Evolutionary conservation across 2,888 invertebrate genomes (phyloP).

Genomic region (Rhagium mordax): DNA sequence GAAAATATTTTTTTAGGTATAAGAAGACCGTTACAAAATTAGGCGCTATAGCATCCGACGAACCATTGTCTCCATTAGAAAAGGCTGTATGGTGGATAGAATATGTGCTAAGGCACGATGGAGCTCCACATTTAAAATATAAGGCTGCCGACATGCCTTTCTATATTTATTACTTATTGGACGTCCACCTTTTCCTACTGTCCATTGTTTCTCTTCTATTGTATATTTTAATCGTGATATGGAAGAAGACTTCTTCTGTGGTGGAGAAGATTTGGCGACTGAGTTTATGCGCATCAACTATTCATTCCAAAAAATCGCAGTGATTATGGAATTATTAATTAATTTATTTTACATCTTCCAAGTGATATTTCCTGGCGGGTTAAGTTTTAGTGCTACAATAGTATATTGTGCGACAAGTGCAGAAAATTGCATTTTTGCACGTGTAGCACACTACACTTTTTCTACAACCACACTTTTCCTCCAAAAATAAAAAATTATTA

Average conservation of each 20-base stretch:
- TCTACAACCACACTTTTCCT: no score
- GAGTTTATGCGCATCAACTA: background rate
- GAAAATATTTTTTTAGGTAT: no score
- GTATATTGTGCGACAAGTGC: no score
- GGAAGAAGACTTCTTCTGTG: no score
- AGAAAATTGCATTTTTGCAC: no score
- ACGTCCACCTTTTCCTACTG: constrained; percentile 39
- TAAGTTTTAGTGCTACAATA: no score
- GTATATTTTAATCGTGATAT: background rate
- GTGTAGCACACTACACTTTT: no score
- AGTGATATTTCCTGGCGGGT: no score
- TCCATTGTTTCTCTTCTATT: background rate
- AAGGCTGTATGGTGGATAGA: constrained; percentile 60
- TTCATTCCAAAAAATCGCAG: background rate
- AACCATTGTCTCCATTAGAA: constrained; percentile 54
- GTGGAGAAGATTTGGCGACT: no score
- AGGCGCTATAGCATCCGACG: constrained; percentile 51
- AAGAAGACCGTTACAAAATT: constrained; percentile 48
- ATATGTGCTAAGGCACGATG: constrained; percentile 59
- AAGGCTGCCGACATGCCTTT: constrained; percentile 51
- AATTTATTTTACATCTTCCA: background rate
- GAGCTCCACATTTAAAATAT: constrained; percentile 56
- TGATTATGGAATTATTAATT: background rate
- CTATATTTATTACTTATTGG: constrained; percentile 56
- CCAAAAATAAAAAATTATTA: no score